phyloP scores from a whole-genome alignment of 2,113 vertebrate species.

The Hiodon alosoides region DNA sequence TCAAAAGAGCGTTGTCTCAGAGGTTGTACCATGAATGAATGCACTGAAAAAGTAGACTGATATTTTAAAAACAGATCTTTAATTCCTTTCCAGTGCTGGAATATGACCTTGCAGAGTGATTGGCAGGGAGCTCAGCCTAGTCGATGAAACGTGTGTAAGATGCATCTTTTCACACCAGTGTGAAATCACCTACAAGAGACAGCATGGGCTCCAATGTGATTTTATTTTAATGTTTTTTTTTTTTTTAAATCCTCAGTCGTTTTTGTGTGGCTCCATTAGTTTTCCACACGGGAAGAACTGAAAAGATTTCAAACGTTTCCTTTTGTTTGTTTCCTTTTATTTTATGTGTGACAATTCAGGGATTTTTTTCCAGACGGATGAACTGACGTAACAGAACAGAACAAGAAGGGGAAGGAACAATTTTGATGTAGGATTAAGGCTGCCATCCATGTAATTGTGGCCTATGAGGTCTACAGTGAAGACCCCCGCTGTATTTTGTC shows the following conservation, averaged over 20 bases:
- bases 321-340: neutral
- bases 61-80: conserved; percentile 12
- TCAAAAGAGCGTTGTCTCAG: conserved; percentile 17
- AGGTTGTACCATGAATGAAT: conserved; percentile 1
- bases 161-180: neutral
- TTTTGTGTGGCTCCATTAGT: too few species aligned
- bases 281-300: neutral
- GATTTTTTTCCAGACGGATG: conserved; percentile 19
- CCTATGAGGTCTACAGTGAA: conserved; percentile 52
- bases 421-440: conserved; percentile 54
- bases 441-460: conserved; percentile 47
- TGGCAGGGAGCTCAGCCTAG: neutral
- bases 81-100: neutral
- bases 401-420: conserved; percentile 17
- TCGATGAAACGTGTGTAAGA: neutral
- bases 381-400: conserved; percentile 41
- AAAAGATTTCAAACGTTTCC: neutral
- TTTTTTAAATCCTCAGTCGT: too few species aligned
- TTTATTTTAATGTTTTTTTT: neutral
- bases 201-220: neutral
- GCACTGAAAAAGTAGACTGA: conserved; percentile 15
- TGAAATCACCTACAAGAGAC: neutral
- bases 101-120: neutral
- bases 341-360: conserved; percentile 27
- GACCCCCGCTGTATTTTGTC: conserved; percentile 57